phyloP scores from a whole-genome alignment of 2,888 invertebrate genomes.

The Capitulum mitella region DNA sequence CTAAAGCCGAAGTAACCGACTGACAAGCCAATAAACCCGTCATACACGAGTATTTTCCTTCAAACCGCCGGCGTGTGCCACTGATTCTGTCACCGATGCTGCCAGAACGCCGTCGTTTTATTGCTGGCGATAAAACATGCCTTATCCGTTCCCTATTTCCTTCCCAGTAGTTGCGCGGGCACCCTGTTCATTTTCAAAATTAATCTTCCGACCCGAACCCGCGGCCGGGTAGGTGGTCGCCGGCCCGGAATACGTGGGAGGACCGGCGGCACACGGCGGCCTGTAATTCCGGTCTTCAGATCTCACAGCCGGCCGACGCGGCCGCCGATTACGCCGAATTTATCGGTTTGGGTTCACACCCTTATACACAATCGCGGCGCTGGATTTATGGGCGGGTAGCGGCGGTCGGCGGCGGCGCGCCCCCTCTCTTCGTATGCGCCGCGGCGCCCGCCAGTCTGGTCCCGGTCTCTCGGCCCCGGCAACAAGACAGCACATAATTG shows the following conservation, averaged over 20 bases:
- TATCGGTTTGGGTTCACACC: not conserved
- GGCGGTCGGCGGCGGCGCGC: not conserved
- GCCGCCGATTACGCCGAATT: not conserved
- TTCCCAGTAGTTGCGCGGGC: not conserved
- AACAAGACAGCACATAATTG: slow-evolving; percentile 17
- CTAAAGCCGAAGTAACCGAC: too few relatives aligned
- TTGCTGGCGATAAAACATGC: too few relatives aligned
- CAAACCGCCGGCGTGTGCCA: too few relatives aligned
- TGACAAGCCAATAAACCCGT: too few relatives aligned
- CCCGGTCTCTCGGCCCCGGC: not conserved
- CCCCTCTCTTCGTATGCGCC: not conserved
- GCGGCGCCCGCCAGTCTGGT: not conserved
- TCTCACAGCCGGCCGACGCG: not conserved
- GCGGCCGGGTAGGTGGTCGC: not conserved
- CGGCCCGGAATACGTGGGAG: not conserved
- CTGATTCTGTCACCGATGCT: too few relatives aligned
- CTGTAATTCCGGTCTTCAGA: not conserved
- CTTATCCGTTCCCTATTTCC: too few relatives aligned
- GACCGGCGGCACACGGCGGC: not conserved
- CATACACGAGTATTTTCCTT: too few relatives aligned
- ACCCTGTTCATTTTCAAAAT: not conserved
- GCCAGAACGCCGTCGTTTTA: too few relatives aligned
- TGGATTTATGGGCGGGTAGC: not conserved
- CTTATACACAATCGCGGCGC: not conserved
- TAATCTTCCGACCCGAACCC: not conserved